Base-by-base conservation (phyloP, 2,888 invertebrate species). In the Drosophila siamana region DNA sequence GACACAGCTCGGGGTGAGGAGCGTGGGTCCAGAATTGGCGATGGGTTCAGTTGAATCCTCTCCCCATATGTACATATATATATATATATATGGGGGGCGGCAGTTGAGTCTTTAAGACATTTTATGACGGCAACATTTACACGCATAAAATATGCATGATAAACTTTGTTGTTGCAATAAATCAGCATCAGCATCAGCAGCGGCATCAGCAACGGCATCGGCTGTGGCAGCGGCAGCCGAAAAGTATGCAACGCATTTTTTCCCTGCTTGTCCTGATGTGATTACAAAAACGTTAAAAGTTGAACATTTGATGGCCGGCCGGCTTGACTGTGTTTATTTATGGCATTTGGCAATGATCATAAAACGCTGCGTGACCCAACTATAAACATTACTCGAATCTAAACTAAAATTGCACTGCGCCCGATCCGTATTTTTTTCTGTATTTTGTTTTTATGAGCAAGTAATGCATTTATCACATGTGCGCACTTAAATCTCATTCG, bases 101-200 rank as follows among this genome's bases (percentile, higher is more conserved):
- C 56, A 41, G 64, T 51, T 52, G 28, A 28, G 75, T 75, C 78
- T 73, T 78, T 70, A 75, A 74, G 77, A 62, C 75, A 74, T 82
- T 82, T 88, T 89, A 89, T 89, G 89, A 86, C 73, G 84, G 83
- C 81, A 72, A 80, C 87, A 89, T 88, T 89, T 89, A 89, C 83
- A 78, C 74, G 74, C 86, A 89, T 89, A 80, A 89, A 89, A 88
- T 88, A 90, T 87, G 88, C 88, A 89, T 88, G 90, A 89, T 87
- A 86, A 87, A 89, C 76, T 84, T 86, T 86, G 85, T 84, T 86
- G 83, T 77, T 77, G 84, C 88, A 83, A 86, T 86, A 86, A 86
- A 86, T 87, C 85, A 87, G 83, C 85, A 74, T 57, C 76, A 44
- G 11, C n/a, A n/a, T n/a, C n/a, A n/a, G n/a, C n/a, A n/a, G n/a